Evolutionary conservation across 2,797 vertebrate species (phyloP), one percentile per base, ranked within the genome.

Genomic region (Geotrypetes seraphini): DNA sequence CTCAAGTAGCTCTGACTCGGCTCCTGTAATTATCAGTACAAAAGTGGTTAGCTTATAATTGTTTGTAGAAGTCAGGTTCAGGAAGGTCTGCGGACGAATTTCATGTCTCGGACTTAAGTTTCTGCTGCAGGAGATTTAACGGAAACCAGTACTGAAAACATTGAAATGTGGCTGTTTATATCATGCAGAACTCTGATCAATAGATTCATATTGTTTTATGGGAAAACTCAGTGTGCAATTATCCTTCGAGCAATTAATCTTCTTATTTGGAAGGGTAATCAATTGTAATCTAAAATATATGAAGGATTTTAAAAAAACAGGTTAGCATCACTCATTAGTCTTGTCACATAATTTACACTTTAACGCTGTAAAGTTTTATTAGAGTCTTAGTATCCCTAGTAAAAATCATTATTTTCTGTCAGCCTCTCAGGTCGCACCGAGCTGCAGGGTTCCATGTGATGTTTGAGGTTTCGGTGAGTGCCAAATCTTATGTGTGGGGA

Each of bases 21-120:
- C 44, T 50, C 37, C 53, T 35, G 34, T 56, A 47, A 66, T 55
- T 47, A 58, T 27, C 31, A 57, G 50, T 43, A 34, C 17, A 25
- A 45, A 50, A 51, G 50, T 54, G 31, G 45, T 43, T 49, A 49
- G 30, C 43, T 63, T 57, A 15, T 42, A 43, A 60, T 49, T 45
- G 22, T 47, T 43, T 44, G 30, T 33, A 43, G 57, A 60, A 22
- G 36, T 68, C 43, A 57, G 32, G 10, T 14, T 33, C 36, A 3
- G 3, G 33, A 44, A 33, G 43, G 56, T 24, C 43, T 32, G 11
- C 2, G 43, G 29, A 43, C 27, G 42, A 38, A 38, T 46, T 42
- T 35, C 7, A 27, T 35, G 36, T 36, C 37, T 50, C 55, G 53
- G 41, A 43, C 47, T 31, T 43, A 29, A n/a, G 41, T 61, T 38